These are phyloP conservation scores for Columbina picui DNA, from an alignment of 2,113 vertebrate genomes.

Conservation along the genomic window DNA sequence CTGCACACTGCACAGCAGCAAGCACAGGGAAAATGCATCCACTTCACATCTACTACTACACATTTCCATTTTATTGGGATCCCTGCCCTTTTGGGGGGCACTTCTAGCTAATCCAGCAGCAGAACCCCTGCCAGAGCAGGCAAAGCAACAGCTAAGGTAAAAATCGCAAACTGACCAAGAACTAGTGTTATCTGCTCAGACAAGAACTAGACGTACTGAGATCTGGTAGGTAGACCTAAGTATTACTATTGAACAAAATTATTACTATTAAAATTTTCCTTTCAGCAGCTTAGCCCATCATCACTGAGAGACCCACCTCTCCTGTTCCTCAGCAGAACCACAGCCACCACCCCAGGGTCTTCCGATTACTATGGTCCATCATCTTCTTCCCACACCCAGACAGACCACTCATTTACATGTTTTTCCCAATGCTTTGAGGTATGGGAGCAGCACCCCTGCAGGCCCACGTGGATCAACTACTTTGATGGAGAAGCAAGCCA, in stretches of 20 bases:
- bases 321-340: neutral
- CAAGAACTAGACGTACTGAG: neutral
- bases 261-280: neutral
- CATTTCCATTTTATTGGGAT: neutral
- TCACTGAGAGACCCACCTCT: neutral
- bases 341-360: neutral
- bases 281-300: neutral
- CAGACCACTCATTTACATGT: neutral
- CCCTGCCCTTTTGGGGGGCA: fast-evolving
- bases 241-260: neutral
- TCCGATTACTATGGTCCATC: neutral
- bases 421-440: neutral
- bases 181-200: neutral
- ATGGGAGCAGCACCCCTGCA: neutral
- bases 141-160: neutral
- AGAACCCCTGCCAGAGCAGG: neutral
- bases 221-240: neutral
- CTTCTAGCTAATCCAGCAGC: neutral
- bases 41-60: neutral
- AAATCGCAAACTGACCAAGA: neutral
- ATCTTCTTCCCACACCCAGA: neutral
- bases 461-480: neutral
- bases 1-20: neutral
- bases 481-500: neutral
- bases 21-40: neutral